Percentiles rank a stretch among this genome's conserved stretches.
These are phyloP conservation scores for Scaptomyza parva DNA, from an alignment of 2,888 invertebrate genomes.

Conservation along the genomic window DNA sequence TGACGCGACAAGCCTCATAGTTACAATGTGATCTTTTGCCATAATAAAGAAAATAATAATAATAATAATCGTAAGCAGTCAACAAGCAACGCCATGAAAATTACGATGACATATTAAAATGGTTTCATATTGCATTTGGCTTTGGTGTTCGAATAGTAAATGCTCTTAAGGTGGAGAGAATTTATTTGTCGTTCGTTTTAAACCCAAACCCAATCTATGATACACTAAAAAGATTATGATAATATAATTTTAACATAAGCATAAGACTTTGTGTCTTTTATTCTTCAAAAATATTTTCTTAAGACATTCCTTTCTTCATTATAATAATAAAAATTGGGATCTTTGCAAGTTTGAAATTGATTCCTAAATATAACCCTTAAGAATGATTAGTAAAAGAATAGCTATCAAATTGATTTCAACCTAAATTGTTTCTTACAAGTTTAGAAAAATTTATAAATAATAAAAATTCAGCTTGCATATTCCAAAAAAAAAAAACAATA, in stretches of 20 bases:
- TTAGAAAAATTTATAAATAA: background rate
- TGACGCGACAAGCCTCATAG: constrained; percentile 21
- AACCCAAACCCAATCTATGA: too few relatives aligned
- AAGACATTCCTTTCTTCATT: too few relatives aligned
- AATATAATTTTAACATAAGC: too few relatives aligned
- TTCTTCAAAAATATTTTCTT: too few relatives aligned
- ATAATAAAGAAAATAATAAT: constrained; percentile 41
- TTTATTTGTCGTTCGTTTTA: background rate
- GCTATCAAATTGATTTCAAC: too few relatives aligned
- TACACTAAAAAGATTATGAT: too few relatives aligned
- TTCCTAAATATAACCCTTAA: too few relatives aligned
- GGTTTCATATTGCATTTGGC: constrained; percentile 4
- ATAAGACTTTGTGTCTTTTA: too few relatives aligned
- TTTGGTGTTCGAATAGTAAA: constrained; percentile 19
- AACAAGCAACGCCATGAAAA: constrained; percentile 47
- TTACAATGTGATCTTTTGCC: constrained; percentile 50
- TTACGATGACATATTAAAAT: constrained; percentile 50
- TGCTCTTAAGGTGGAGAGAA: constrained; percentile 18
- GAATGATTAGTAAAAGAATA: too few relatives aligned
- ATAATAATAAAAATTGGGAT: too few relatives aligned
- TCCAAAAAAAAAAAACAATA: background rate
- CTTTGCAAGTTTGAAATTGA: too few relatives aligned
- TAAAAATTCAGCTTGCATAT: background rate
- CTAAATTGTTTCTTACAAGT: background rate
- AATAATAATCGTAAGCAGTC: constrained; percentile 46